These are phyloP conservation scores for Drosophila nigricruria DNA, from an alignment of 2,888 invertebrate species.

Conservation along the genomic window DNA sequence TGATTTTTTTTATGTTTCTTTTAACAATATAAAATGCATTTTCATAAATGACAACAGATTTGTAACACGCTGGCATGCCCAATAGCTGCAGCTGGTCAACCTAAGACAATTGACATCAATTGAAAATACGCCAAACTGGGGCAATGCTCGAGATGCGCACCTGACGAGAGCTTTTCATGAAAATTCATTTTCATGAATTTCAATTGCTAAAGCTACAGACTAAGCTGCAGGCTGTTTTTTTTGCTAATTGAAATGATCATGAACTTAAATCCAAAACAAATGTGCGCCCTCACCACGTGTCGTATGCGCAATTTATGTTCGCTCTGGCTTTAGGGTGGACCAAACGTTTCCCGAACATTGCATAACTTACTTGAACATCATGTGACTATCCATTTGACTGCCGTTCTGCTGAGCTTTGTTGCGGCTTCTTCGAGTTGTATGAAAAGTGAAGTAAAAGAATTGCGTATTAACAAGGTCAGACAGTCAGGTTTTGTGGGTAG, in stretches of 20 bases:
- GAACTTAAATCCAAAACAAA: conserved; percentile 60
- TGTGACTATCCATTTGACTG: conserved; percentile 35
- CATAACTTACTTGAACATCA: conserved; percentile 57
- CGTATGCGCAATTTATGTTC: conserved; percentile 46
- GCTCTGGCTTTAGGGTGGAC: conserved; percentile 26
- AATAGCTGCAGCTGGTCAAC: conserved; percentile 25
- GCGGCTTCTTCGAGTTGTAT: conserved; percentile 51
- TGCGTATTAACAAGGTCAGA: conserved; percentile 55
- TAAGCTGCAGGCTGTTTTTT: conserved; percentile 9
- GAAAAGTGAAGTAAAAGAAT: conserved; percentile 24
- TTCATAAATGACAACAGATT: neutral
- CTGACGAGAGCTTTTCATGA: conserved; percentile 32
- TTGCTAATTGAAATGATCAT: conserved; percentile 72
- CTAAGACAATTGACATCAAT: conserved; percentile 36
- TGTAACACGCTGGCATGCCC: neutral
- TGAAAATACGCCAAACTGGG: conserved; percentile 28
- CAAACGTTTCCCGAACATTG: conserved; percentile 3
- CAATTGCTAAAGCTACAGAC: conserved; percentile 38
- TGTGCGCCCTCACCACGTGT: conserved; percentile 25
- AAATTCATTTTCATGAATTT: conserved; percentile 18
- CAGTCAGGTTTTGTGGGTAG: conserved; percentile 43
- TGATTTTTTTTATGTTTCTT: neutral
- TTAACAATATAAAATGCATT: neutral
- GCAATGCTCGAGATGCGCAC: conserved; percentile 56
- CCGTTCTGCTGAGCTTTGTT: conserved; percentile 33